A percentile compares a stretch with the other conserved stretches of the same genome.
These are phyloP conservation scores for Isichthys henryi DNA, from an alignment of 2,113 vertebrate species.

Conservation along the genomic window DNA sequence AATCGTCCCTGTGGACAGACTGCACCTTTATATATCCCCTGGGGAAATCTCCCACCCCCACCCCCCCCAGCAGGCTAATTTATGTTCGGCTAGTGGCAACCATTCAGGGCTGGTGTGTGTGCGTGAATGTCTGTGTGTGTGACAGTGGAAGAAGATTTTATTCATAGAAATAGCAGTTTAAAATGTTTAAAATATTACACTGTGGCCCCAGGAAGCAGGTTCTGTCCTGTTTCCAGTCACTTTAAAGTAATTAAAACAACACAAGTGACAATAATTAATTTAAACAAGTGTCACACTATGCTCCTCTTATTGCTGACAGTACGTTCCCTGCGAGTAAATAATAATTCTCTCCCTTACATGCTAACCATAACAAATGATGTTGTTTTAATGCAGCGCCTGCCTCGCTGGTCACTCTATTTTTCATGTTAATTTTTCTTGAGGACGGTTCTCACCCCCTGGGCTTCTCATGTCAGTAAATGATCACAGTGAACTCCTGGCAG, in stretches of 20 bases:
- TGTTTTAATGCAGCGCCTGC: not conserved
- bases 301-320: not conserved
- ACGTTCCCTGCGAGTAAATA: not conserved
- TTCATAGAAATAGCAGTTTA: not conserved
- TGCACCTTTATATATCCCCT: not conserved
- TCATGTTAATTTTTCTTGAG: conserved; percentile 1
- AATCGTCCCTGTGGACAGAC: not conserved
- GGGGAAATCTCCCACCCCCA: not conserved
- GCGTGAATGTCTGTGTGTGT: not conserved
- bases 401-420: not conserved
- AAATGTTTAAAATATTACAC: not conserved
- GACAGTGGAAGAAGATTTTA: not conserved
- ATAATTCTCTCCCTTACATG: not conserved
- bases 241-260: conserved; percentile 11
- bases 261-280: conserved; percentile 7
- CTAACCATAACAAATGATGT: not conserved
- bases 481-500: not conserved
- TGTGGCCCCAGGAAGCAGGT: not conserved
- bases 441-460: not conserved
- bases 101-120: not conserved
- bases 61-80: not conserved
- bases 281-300: not conserved
- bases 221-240: not conserved
- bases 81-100: not conserved
- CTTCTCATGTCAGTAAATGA: not conserved